These are phyloP conservation scores for Microplitis demolitor DNA, from an alignment of 1,140 invertebrate genomes.

Conservation along the genomic window DNA sequence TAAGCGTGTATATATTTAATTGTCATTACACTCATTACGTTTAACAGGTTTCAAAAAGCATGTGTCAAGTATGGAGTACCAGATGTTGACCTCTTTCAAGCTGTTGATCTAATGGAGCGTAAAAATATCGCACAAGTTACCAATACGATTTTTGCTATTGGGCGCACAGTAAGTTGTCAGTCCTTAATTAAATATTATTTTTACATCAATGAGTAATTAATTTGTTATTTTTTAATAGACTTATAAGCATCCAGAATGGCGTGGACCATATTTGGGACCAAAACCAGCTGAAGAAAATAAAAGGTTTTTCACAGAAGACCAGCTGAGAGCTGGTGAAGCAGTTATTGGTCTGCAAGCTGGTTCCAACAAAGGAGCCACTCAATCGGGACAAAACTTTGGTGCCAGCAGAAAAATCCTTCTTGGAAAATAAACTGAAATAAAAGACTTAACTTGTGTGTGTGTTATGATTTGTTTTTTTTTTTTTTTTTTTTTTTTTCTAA, in stretches of 20 bases:
- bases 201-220: background rate
- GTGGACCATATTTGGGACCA: slow-evolving; percentile 85
- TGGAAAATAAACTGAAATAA: slow-evolving; percentile 71
- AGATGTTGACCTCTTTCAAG: slow-evolving; percentile 94
- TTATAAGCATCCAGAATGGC: slow-evolving; percentile 89
- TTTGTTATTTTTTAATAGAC: slow-evolving; percentile 64
- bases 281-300: slow-evolving; percentile 90
- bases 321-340: slow-evolving; percentile 85
- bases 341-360: slow-evolving; percentile 95
- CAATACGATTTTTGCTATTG: slow-evolving; percentile 90
- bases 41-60: slow-evolving; percentile 84
- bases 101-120: slow-evolving; percentile 92
- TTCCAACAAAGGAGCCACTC: slow-evolving; percentile 93
- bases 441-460: background rate
- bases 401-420: slow-evolving; percentile 87
- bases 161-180: slow-evolving; percentile 76
- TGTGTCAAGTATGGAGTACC: slow-evolving; percentile 87
- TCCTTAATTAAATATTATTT: background rate
- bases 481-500: background rate
- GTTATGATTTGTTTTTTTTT: too few species aligned
- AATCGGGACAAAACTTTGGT: slow-evolving; percentile 91
- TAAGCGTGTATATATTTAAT: background rate
- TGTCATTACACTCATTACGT: slow-evolving; percentile 22
- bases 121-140: slow-evolving; percentile 94
- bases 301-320: slow-evolving; percentile 90